Evolutionary conservation across 2,113 vertebrate species (phyloP), one percentile per base, ranked within the genome.

Genomic region (Thamnophis sirtalis): DNA sequence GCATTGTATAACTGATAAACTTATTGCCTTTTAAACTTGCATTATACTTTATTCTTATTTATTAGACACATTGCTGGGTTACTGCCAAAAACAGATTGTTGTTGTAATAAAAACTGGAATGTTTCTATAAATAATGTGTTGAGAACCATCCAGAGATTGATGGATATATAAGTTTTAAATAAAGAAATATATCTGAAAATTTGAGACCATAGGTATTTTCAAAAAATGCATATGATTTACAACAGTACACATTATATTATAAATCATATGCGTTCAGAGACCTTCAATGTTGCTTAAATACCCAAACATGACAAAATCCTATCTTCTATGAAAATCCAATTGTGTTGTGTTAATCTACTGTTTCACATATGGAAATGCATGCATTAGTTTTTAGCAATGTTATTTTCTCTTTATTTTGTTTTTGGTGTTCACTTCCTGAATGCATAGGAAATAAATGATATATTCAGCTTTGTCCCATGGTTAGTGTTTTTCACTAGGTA

Each of bases 381-480:
- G 19, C 22, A 24, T 84, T 84, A 24, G 84, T 48, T 48, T 84
- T 84, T 8, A 22, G 22, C 43, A 9, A 22, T 84, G 8, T 84
- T 48, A 22, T 24, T 84, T 84, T 84, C 7, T 84, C 19, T 43
- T 68, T 86, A 26, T 51, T 58, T 48, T 50, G 1, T 68, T 68
- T 51, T 80, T 60, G 93, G 1, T 85, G 7, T 80, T n/a, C 9
- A 33, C 15, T 92, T 94, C 63, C 90, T 26, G 5, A 28, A 49
- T 73, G 90, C 84, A 49, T 0, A 0, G 33, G 51, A 80, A 91
- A 89, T 49, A 92, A 56, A 50, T 17, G 13, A n/a, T 43, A 17
- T 50, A 13, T 86, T 48, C 17, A 22, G 55, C 48, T 92, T 60
- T 43, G 0, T 0, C 22, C 38, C n/a, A 28, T 89, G 86, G 17